phyloP scores from a whole-genome alignment of 2,888 invertebrate species.

The Dicyrtoma fusca region DNA sequence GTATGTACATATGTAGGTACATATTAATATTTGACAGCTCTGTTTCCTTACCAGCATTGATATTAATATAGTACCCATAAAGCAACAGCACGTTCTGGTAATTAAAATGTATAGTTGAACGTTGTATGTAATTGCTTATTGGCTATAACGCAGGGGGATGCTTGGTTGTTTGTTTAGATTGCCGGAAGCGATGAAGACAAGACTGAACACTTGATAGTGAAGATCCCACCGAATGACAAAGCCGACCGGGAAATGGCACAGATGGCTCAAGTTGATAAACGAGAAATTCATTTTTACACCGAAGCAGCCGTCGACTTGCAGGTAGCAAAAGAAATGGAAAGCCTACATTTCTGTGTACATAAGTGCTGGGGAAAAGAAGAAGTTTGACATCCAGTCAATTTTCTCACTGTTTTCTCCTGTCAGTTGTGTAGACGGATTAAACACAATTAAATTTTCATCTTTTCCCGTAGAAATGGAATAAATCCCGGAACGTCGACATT shows the following conservation, averaged over 20 bases:
- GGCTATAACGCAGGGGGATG: too few species aligned
- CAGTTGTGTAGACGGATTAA: neutral
- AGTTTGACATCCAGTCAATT: too few species aligned
- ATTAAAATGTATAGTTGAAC: too few species aligned
- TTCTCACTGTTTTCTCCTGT: neutral
- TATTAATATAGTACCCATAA: too few species aligned
- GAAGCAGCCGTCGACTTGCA: slow-evolving; percentile 55
- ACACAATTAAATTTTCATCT: neutral
- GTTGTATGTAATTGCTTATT: too few species aligned
- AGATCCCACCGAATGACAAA: slow-evolving; percentile 56
- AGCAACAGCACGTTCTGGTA: too few species aligned
- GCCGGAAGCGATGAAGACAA: slow-evolving; percentile 46
- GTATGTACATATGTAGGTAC: too few species aligned
- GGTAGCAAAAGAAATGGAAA: slow-evolving; percentile 30
- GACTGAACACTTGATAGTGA: slow-evolving; percentile 56
- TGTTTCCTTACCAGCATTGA: too few species aligned
- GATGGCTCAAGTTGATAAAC: slow-evolving; percentile 55
- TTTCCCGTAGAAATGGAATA: slow-evolving; percentile 48
- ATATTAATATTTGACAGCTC: too few species aligned
- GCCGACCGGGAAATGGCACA: slow-evolving; percentile 57
- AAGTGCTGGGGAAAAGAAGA: too few species aligned
- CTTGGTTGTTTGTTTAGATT: slow-evolving; percentile 38
- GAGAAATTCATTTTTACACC: slow-evolving; percentile 57
- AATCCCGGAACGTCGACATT: slow-evolving; percentile 44
- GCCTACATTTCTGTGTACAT: too few species aligned